Evolutionary conservation across 2,888 invertebrate genomes (phyloP), one percentile per base, ranked within the genome.

Genomic region (Lasioglossum vierecki): DNA sequence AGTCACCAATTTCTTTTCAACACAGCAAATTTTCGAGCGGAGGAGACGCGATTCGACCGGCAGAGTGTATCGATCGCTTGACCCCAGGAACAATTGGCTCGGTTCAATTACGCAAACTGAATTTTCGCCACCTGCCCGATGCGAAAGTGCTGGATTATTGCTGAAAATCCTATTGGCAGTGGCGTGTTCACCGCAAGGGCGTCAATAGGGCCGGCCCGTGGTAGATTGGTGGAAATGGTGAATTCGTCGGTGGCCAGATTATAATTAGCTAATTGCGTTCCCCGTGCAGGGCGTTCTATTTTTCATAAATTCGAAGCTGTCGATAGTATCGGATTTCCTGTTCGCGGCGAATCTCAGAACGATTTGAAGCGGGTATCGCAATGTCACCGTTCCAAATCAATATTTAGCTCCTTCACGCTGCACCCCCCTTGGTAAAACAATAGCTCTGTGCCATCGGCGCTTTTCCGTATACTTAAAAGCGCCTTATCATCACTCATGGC

Each of bases 81-180:
- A 83, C 80, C 80, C 73, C 70, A 13, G 80, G 71, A 79, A 77
- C 88, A 90, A 89, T 88, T 84, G 83, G 87, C 89, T 86, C 84
- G 88, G 82, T 88, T 87, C 89, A 89, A 90, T 90, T 89, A 90
- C 84, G 84, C 80, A 87, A 90, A 90, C 83, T 83, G 80, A 89
- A 89, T 88, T 90, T 85, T 88, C 88, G 75, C 80, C 88, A 83
- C 79, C 73, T 79, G 82, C 79, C 26, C 83, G 74, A 82, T 82
- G 60, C 80, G 88, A 88, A 88, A 89, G 82, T 82, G 75, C 81
- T 70, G 80, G 76, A 83, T 89, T 82, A 86, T 89, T 71, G 80
- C 72, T 84, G 79, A 71, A 89, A 88, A 86, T 82, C 70, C 81
- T 72, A 74, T 82, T 76, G 79, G 76, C 68, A 80, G 53, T 44